These are phyloP conservation scores for Drosophila novamexicana DNA, from an alignment of 1,140 invertebrate genomes.

Conservation along the genomic window DNA sequence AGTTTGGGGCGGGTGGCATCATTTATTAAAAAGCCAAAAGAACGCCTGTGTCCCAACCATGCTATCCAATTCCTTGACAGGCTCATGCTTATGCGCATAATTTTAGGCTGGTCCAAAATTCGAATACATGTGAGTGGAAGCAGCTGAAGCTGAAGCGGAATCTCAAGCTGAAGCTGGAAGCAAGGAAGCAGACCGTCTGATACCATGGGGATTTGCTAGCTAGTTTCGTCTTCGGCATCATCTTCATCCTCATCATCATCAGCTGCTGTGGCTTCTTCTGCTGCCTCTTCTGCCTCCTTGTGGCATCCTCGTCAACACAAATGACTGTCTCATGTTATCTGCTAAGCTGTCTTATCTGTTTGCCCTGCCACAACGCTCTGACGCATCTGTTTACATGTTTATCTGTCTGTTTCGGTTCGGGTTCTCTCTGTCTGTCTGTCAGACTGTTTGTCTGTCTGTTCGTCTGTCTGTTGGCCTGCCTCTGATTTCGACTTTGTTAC, in stretches of 20 bases:
- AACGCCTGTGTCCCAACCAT: conserved; percentile 9
- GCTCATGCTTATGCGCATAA: conserved; percentile 45
- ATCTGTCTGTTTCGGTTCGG: conserved; percentile 26
- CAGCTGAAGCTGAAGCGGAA: not conserved
- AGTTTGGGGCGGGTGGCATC: conserved; percentile 26
- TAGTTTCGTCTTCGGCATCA: conserved; percentile 23
- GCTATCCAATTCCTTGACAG: conserved; percentile 1
- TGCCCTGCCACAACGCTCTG: conserved; percentile 12
- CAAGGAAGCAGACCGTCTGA: not conserved
- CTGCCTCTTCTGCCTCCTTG: conserved; percentile 21
- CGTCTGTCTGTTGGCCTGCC: conserved; percentile 17
- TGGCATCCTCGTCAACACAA: conserved; percentile 69
- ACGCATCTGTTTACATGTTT: conserved; percentile 38
- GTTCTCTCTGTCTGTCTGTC: not conserved
- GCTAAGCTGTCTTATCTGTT: conserved; percentile 76
- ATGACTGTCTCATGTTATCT: conserved; percentile 81
- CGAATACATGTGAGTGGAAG: conserved; percentile 37
- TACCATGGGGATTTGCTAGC: conserved; percentile 36
- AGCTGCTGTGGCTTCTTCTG: not conserved
- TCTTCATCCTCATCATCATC: conserved; percentile 20
- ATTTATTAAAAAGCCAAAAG: conserved; percentile 75
- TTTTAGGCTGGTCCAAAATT: conserved; percentile 43
- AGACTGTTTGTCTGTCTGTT: conserved; percentile 6
- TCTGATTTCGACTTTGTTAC: conserved; percentile 71
- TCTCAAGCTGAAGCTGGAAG: no score